Base-by-base conservation (phyloP, 1,140 invertebrate genomes). In the Sweltsa coloradensis region DNA sequence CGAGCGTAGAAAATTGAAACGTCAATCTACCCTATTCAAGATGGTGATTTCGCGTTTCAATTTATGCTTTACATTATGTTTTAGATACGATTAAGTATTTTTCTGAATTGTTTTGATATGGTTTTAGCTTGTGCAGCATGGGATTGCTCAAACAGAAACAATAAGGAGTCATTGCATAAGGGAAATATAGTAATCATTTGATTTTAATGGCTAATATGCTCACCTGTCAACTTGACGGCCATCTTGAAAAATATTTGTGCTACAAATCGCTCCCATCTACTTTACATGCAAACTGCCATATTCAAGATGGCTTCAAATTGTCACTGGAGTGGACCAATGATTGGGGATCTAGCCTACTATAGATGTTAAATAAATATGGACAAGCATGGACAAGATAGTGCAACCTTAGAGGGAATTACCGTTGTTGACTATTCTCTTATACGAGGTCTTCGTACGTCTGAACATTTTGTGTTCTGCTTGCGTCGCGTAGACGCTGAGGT, bases 401-500 rank as follows among this genome's bases (percentile, higher is more conserved):
- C 16, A 6, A 16, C 29, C 14, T 13, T 26, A 23, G 18, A 34
- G 9, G 46, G 34, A 47, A 59, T 60, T 60, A 79, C 79, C 79
- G 66, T 74, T 76, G 55, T 82, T 82, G 18, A 85, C 74, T 29
- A 85, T 75, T 47, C 75, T 69, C 60, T 83, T 85, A 51, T 78
- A 70, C 0, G 55, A 44, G 19, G 60, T 47, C 37, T 47, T 53
- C 14, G 21, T 45, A 13, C 39, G 37, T 25, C 47, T 42, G 44
- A 53, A 59, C 41, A 43, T 51, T 41, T 60, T 65, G 43, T 65
- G 44, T 64, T 61, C 37, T 73, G 71, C 26, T 69, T 66, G 48
- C 64, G 67, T 3, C 54, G 75, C 73, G 53, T 79, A 82, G 0
- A 85, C 79, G 26, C 73, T 78, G 0, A 86, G 60, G 58, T 86